A percentile compares a stretch with the other conserved stretches of the same genome.
These are phyloP conservation scores for Orthonyx spaldingii DNA, from an alignment of 2,113 vertebrate species.

Conservation along the genomic window DNA sequence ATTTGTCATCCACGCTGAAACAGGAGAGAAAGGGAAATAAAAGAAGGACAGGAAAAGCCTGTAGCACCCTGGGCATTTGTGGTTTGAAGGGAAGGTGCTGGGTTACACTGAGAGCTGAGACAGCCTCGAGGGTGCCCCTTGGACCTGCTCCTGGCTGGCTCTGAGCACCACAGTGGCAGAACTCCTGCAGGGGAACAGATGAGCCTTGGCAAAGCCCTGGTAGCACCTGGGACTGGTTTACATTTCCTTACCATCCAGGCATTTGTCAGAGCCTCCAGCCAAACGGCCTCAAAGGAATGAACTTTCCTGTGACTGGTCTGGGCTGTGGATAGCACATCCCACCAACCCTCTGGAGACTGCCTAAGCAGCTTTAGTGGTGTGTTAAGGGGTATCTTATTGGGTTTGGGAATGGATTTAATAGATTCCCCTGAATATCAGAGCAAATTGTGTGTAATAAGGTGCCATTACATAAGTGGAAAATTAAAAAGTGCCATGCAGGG, in stretches of 20 bases:
- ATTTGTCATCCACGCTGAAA: constrained; percentile 36
- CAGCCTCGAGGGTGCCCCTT: background rate
- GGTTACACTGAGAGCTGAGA: background rate
- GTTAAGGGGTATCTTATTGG: background rate
- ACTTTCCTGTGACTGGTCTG: background rate
- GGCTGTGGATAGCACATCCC: background rate
- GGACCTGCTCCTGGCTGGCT: background rate
- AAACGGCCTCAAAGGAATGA: background rate
- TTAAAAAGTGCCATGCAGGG: background rate
- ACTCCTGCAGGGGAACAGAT: background rate
- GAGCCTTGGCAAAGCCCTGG: background rate
- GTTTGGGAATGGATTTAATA: background rate
- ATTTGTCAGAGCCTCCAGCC: background rate
- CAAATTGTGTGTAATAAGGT: background rate
- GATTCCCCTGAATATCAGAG: background rate
- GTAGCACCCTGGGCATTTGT: background rate
- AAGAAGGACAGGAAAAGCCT: background rate
- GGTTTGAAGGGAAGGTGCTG: background rate
- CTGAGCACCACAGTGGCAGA: background rate
- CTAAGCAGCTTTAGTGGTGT: background rate
- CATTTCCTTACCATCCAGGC: background rate
- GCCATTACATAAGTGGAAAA: background rate
- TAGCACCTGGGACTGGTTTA: background rate
- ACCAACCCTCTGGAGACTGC: background rate
- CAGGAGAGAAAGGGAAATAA: constrained; percentile 5